These are phyloP conservation scores for Anthopleura xanthogrammica DNA, from an alignment of 92 coral and sea anemone genomes.

Conservation along the genomic window DNA sequence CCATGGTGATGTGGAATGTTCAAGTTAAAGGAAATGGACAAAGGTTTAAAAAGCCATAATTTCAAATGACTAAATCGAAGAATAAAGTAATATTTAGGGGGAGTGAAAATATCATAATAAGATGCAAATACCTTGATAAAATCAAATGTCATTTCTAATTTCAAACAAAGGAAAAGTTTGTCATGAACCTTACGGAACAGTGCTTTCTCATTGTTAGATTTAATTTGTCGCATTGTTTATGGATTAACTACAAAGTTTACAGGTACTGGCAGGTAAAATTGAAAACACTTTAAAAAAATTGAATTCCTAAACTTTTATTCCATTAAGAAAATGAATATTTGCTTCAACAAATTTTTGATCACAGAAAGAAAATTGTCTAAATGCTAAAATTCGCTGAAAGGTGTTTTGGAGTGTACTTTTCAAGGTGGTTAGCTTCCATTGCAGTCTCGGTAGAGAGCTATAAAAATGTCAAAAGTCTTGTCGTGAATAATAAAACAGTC, in stretches of 20 bases:
- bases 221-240: slow-evolving; percentile 19
- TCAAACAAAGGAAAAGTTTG: neutral
- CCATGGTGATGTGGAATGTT: neutral
- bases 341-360: neutral
- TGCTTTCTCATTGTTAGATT: neutral
- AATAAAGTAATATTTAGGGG: neutral
- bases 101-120: neutral
- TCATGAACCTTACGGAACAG: neutral
- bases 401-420: neutral
- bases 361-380: neutral
- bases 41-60: neutral
- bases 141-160: neutral
- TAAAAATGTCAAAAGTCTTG: neutral
- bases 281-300: slow-evolving; percentile 6
- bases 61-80: neutral
- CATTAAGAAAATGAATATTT: too few species aligned
- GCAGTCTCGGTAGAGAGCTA: neutral
- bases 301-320: neutral
- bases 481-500: slow-evolving; percentile 35
- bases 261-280: slow-evolving; percentile 21
- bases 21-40: neutral
- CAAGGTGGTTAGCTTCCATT: neutral
- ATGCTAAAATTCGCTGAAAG: neutral
- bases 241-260: neutral
- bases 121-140: neutral